Evolutionary conservation across 2,113 vertebrate genomes (phyloP).

Genomic region (Apistogramma diplotaenia): DNA sequence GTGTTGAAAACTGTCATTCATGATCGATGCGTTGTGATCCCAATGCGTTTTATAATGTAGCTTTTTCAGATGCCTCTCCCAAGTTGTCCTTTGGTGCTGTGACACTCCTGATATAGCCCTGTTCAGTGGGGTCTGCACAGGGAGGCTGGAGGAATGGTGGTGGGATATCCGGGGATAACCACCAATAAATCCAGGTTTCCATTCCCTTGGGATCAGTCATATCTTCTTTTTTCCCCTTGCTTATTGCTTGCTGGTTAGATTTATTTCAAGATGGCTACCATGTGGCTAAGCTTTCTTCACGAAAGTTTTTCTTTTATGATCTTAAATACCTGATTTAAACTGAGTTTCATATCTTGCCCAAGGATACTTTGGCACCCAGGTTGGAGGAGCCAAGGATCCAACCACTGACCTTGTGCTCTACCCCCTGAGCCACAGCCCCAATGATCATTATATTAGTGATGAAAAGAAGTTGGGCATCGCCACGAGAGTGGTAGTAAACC

Average conservation of each 20-base stretch:
- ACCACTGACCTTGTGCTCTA: neutral
- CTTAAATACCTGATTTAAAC: neutral
- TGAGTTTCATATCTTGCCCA: neutral
- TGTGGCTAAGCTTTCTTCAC: too few relatives aligned
- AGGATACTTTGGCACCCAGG: neutral
- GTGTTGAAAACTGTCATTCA: neutral
- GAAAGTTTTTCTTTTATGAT: too few relatives aligned
- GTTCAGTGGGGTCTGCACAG: neutral
- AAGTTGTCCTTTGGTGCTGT: neutral
- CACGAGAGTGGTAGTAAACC: neutral
- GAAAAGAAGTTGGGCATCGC: neutral
- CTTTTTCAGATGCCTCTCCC: neutral
- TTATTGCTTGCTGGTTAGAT: neutral
- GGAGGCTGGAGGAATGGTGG: neutral
- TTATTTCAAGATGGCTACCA: neutral
- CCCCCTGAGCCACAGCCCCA: neutral
- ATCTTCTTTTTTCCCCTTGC: neutral
- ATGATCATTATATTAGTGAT: neutral
- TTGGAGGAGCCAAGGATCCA: neutral
- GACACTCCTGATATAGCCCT: neutral
- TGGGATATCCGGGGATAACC: neutral
- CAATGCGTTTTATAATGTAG: neutral
- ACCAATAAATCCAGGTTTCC: neutral
- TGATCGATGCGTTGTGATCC: neutral
- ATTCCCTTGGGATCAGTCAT: neutral